phyloP scores from a whole-genome alignment of 2,888 invertebrate species.

The Lysandra bellargus region DNA sequence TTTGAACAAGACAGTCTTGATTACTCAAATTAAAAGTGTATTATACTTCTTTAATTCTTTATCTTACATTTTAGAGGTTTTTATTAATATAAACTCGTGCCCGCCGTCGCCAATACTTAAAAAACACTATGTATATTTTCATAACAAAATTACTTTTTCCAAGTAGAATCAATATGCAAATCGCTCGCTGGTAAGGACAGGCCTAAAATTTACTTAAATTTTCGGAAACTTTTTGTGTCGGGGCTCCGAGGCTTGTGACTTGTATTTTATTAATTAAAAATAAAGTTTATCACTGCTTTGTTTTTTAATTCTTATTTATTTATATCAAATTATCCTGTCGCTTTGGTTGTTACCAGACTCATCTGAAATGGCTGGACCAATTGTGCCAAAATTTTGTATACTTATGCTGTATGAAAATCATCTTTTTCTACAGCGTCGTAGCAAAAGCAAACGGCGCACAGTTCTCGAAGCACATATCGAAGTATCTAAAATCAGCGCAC shows the following conservation, averaged over 20 bases:
- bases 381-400: no score
- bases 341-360: no score
- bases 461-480: no score
- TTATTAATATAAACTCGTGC: background rate
- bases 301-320: background rate
- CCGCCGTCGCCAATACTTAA: background rate
- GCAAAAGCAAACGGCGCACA: no score
- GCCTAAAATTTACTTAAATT: background rate
- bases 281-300: background rate
- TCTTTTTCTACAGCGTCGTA: no score
- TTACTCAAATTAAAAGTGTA: no score
- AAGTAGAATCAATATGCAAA: constrained; percentile 1
- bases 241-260: background rate
- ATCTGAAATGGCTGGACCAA: no score
- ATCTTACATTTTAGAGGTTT: background rate
- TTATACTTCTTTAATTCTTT: no score
- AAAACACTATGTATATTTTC: background rate
- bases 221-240: background rate
- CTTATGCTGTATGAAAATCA: no score
- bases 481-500: no score
- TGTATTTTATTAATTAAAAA: background rate
- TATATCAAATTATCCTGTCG: no score
- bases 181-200: background rate
- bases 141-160: background rate
- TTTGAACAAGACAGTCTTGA: no score